Evolutionary conservation across 2,113 vertebrate genomes (phyloP).

Genomic region (Sylvietta virens): DNA sequence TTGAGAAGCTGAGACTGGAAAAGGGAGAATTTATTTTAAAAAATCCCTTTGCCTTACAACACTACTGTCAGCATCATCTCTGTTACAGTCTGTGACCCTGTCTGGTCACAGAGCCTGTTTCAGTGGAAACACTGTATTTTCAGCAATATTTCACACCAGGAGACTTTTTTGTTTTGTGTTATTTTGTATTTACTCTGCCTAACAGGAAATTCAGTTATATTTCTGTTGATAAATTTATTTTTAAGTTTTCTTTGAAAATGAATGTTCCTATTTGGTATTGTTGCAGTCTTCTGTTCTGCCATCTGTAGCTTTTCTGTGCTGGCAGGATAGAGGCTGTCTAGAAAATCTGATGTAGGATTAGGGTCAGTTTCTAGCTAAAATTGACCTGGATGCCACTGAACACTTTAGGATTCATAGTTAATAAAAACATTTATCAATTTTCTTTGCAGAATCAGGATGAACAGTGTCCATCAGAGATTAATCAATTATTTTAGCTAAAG

Average conservation of each 20-base stretch:
- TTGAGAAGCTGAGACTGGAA: background rate
- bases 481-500: background rate
- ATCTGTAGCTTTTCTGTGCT: background rate
- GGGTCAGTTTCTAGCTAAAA: background rate
- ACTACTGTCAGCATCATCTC: background rate
- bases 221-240: background rate
- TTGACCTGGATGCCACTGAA: background rate
- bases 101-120: background rate
- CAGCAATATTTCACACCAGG: background rate
- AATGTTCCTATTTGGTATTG: background rate
- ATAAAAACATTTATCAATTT: background rate
- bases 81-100: background rate
- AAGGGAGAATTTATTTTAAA: background rate
- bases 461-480: background rate
- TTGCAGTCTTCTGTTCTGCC: background rate
- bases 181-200: background rate
- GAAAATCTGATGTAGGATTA: conserved; percentile 24
- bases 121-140: background rate
- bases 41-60: background rate
- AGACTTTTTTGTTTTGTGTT: background rate
- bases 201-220: background rate
- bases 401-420: background rate
- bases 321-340: background rate
- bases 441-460: background rate
- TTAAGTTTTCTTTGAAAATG: background rate